A percentile compares a stretch with the other conserved stretches of the same genome.
Evolutionary conservation across 2,888 invertebrate genomes (phyloP).

Genomic region (Parasteatoda lunata): DNA sequence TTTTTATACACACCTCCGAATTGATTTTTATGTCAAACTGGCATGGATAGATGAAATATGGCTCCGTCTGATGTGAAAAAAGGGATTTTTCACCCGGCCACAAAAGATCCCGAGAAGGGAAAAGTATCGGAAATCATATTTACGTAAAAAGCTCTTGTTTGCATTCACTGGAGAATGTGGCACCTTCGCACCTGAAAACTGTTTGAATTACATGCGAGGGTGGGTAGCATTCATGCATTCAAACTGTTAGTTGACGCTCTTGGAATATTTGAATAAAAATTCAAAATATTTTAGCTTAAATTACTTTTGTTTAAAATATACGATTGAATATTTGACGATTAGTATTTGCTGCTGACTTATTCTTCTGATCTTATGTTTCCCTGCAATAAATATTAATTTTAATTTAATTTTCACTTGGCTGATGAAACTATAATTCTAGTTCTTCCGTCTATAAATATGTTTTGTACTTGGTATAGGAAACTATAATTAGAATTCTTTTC

Average conservation of each 20-base stretch:
- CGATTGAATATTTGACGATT: too few relatives aligned
- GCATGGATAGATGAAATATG: slow-evolving; percentile 55
- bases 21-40: slow-evolving; percentile 61
- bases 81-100: slow-evolving; percentile 53
- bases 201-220: background rate
- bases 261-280: too few relatives aligned
- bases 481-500: too few relatives aligned
- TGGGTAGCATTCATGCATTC: background rate
- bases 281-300: too few relatives aligned
- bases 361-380: too few relatives aligned
- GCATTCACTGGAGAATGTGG: slow-evolving; percentile 1
- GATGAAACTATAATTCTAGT: too few relatives aligned
- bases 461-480: too few relatives aligned
- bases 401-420: too few relatives aligned
- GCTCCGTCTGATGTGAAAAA: slow-evolving; percentile 26
- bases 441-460: too few relatives aligned
- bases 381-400: too few relatives aligned
- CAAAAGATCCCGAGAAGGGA: slow-evolving; percentile 45
- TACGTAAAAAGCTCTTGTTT: slow-evolving; percentile 47
- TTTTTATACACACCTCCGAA: background rate
- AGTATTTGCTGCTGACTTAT: too few relatives aligned
- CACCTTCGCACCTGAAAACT: slow-evolving; percentile 36
- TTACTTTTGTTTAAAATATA: too few relatives aligned
- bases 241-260: background rate
- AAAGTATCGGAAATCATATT: slow-evolving; percentile 64